These are phyloP conservation scores for Allygus modestus DNA, from an alignment of 2,888 invertebrate species.

Conservation along the genomic window DNA sequence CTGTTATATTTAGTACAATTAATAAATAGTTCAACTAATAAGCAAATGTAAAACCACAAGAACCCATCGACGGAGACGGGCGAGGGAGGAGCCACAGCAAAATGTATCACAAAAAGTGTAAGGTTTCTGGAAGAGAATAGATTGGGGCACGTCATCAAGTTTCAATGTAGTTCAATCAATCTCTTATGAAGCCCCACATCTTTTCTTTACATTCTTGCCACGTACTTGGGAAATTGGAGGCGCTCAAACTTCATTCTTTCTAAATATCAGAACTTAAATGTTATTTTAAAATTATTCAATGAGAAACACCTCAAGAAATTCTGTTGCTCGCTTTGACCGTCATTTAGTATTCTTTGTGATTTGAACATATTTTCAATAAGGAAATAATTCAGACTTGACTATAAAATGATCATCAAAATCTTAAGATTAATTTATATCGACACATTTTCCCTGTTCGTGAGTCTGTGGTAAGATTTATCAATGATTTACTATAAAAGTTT, in stretches of 20 bases:
- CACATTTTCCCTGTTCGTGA: no score
- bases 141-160: conserved; percentile 58
- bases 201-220: conserved; percentile 52
- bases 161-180: conserved; percentile 60
- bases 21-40: no score
- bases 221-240: conserved; percentile 48
- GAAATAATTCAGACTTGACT: no score
- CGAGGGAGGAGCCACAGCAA: not conserved
- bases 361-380: no score
- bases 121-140: conserved; percentile 38
- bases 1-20: no score
- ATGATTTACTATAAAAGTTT: no score
- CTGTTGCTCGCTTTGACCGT: not conserved
- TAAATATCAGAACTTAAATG: conserved; percentile 18
- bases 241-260: conserved; percentile 41
- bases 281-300: not conserved
- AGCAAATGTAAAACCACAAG: no score
- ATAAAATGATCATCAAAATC: no score
- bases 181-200: conserved; percentile 56
- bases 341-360: no score
- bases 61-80: no score
- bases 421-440: no score
- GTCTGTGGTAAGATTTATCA: no score
- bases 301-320: not conserved
- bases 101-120: conserved; percentile 36